phyloP scores from a whole-genome alignment of 2,888 invertebrate species.

The Octodonta nipae region DNA sequence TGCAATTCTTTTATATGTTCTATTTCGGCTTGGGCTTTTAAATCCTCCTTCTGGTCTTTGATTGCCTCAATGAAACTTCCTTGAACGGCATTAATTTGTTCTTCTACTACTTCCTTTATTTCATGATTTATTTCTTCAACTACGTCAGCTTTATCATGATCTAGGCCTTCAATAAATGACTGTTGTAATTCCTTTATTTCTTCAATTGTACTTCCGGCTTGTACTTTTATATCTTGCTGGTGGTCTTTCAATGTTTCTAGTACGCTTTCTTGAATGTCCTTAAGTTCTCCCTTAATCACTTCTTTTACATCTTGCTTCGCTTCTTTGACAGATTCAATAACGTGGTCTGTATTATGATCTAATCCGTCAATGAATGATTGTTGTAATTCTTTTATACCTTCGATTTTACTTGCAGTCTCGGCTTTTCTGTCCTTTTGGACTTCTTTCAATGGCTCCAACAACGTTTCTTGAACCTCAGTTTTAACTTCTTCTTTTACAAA shows the following conservation, averaged over 20 bases:
- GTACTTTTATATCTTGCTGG: not conserved
- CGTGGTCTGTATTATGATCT: too few species aligned
- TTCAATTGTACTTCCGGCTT: not conserved
- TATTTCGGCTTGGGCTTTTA: too few species aligned
- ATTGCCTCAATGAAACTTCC: not conserved
- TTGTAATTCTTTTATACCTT: too few species aligned
- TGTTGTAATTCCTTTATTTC: slow-evolving; percentile 1
- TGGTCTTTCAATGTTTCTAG: not conserved
- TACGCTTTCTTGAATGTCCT: not conserved
- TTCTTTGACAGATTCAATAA: too few species aligned
- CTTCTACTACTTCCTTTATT: not conserved
- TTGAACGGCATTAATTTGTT: not conserved
- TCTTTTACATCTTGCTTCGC: not conserved
- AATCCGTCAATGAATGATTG: too few species aligned
- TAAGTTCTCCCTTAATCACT: not conserved
- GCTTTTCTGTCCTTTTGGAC: too few species aligned
- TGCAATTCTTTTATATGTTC: too few species aligned
- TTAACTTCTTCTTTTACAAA: not conserved
- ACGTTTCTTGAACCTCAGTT: too few species aligned
- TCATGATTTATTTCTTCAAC: not conserved
- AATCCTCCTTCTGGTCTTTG: too few species aligned
- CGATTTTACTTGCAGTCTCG: too few species aligned
- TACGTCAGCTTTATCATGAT: not conserved
- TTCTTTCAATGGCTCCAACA: too few species aligned
- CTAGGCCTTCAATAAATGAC: not conserved